Evolutionary conservation across 2,113 vertebrate genomes (phyloP).

Genomic region (Centropus unirufus): DNA sequence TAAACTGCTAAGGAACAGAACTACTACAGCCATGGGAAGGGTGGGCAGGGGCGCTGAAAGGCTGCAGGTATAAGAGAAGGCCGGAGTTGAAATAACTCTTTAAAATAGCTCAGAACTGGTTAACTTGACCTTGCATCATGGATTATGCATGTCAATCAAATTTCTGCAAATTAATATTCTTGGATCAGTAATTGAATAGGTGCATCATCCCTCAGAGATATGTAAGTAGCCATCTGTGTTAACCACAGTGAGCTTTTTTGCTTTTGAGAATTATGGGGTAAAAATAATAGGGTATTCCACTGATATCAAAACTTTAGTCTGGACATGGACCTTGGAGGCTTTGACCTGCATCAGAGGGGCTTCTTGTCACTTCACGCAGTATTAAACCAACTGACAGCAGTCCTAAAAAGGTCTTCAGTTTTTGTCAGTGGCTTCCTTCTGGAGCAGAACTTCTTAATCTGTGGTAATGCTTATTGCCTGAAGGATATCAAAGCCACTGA

Average conservation of each 20-base stretch:
- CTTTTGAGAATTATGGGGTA: rapidly evolving
- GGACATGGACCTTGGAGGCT: background rate
- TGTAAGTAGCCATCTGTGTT: background rate
- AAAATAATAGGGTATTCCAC: no score
- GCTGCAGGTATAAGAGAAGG: background rate
- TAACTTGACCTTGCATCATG: background rate
- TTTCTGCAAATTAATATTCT: background rate
- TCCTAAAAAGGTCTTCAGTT: background rate
- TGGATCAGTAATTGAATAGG: background rate
- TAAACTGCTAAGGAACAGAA: background rate
- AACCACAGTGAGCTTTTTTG: background rate
- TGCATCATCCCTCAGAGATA: background rate
- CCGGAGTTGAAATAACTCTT: background rate
- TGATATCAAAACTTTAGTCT: background rate
- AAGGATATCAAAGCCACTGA: background rate
- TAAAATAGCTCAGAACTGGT: background rate
- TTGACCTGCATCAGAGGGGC: background rate
- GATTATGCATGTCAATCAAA: background rate
- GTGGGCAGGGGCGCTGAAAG: background rate
- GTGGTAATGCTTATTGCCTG: background rate
- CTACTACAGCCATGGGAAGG: background rate
- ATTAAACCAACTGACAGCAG: background rate
- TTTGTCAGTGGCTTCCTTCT: background rate
- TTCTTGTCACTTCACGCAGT: background rate
- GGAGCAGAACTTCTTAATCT: background rate